Conservation (phyloP, 2,797 vertebrate genomes). For the Pseudochromis fuscus region DNA sequence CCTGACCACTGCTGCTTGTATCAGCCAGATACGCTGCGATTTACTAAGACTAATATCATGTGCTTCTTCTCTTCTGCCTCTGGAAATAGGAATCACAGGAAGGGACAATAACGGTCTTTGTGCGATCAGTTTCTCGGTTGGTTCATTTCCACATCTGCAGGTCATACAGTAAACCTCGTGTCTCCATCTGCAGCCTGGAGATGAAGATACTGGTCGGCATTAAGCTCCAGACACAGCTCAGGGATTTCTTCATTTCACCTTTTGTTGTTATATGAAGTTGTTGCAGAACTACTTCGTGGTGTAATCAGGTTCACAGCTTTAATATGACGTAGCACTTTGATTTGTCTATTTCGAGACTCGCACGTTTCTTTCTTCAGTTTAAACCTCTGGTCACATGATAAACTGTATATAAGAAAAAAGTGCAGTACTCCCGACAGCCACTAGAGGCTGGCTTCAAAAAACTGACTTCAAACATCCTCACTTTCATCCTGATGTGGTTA, state of each 20-base stretch:
- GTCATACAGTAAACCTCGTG: slow-evolving; percentile 71
- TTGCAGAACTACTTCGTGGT: too few relatives aligned
- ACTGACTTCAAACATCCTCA: too few relatives aligned
- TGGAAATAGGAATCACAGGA: slow-evolving; percentile 55
- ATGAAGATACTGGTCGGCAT: slow-evolving; percentile 22
- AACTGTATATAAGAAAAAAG: too few relatives aligned
- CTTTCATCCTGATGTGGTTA: too few relatives aligned
- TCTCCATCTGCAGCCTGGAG: slow-evolving; percentile 45
- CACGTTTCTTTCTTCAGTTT: too few relatives aligned
- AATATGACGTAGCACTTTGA: too few relatives aligned
- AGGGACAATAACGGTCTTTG: slow-evolving; percentile 70
- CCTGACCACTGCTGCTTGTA: slow-evolving; percentile 24
- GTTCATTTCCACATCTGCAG: slow-evolving; percentile 46
- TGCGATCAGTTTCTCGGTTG: slow-evolving; percentile 45
- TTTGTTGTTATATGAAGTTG: too few relatives aligned
- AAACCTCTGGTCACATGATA: too few relatives aligned
- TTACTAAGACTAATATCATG: slow-evolving; percentile 63
- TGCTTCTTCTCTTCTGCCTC: slow-evolving; percentile 56
- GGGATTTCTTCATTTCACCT: background rate
- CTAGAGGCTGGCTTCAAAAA: too few relatives aligned
- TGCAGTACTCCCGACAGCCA: too few relatives aligned
- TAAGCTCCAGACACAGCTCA: slow-evolving; percentile 30
- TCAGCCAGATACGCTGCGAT: slow-evolving; percentile 49
- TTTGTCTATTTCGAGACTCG: too few relatives aligned
- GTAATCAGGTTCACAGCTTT: too few relatives aligned